These are phyloP conservation scores for Dasypolia templi DNA, from an alignment of 2,888 invertebrate species.

Conservation along the genomic window DNA sequence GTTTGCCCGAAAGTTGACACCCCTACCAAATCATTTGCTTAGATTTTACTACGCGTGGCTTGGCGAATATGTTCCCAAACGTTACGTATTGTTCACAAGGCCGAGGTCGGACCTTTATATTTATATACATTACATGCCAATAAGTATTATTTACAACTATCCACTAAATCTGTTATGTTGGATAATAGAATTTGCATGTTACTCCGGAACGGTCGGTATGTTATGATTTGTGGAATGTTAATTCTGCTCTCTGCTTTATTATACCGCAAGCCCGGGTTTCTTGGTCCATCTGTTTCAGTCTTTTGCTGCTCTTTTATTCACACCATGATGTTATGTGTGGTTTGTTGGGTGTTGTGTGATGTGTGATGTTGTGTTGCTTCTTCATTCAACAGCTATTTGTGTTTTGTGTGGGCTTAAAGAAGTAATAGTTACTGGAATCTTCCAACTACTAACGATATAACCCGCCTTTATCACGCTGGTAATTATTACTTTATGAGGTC, in stretches of 20 bases:
- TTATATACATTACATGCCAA: slow-evolving; percentile 40
- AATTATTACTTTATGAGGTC: background rate
- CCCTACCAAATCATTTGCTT: slow-evolving; percentile 8
- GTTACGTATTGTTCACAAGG: slow-evolving; percentile 54
- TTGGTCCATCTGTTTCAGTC: background rate
- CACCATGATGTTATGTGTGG: background rate
- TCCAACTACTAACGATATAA: background rate
- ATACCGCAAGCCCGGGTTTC: background rate
- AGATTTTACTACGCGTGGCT: slow-evolving; percentile 21
- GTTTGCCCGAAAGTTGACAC: background rate
- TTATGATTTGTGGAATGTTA: background rate
- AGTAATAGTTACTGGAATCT: background rate
- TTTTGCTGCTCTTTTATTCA: background rate
- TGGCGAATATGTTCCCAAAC: slow-evolving; percentile 44
- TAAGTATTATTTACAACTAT: slow-evolving; percentile 58
- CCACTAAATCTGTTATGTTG: slow-evolving; percentile 39
- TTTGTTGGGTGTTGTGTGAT: background rate
- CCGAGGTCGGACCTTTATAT: slow-evolving; percentile 51
- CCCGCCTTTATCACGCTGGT: slow-evolving; percentile 8
- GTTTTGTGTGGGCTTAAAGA: background rate
- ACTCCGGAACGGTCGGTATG: background rate
- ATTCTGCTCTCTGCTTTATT: background rate
- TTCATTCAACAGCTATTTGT: background rate
- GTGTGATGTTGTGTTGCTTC: too few relatives aligned
- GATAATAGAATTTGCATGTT: slow-evolving; percentile 56